Evolutionary conservation across 2,797 vertebrate species (phyloP).

Genomic region (Onychomys leucogaster): DNA sequence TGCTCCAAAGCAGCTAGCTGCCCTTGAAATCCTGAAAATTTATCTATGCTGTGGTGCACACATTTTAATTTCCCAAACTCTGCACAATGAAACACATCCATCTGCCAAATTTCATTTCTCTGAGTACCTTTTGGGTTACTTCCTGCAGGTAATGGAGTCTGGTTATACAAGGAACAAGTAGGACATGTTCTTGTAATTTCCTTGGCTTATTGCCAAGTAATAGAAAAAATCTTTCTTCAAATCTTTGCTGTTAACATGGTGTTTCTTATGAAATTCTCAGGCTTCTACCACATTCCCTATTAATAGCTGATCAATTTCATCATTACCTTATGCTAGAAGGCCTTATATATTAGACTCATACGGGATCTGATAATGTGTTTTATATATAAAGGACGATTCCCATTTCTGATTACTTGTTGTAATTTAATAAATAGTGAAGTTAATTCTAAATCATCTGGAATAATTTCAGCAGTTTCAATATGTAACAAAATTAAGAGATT

Average conservation of each 20-base stretch:
- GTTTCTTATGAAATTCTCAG: not conserved
- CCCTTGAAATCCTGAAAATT: not conserved
- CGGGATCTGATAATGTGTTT: not conserved
- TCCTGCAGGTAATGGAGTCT: not conserved
- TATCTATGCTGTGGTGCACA: not conserved
- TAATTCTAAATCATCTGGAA: not conserved
- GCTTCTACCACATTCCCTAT: not conserved
- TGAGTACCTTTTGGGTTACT: not conserved
- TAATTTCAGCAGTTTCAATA: not conserved
- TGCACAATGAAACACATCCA: not conserved
- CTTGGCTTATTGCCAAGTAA: not conserved
- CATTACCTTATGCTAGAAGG: not conserved
- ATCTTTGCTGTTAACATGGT: not conserved
- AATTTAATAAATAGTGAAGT: not conserved
- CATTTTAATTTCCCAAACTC: not conserved
- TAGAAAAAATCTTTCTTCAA: not conserved
- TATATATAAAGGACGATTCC: not conserved
- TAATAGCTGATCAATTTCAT: not conserved
- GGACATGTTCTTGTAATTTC: not conserved
- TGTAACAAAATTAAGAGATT: not conserved
- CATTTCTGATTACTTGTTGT: not conserved
- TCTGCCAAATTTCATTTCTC: not conserved
- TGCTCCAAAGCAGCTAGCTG: not conserved
- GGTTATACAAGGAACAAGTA: not conserved
- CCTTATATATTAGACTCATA: not conserved